Percentiles rank a stretch among this genome's conserved stretches.
phyloP scores from a whole-genome alignment of 2,113 vertebrate species.

The Kryptolebias marmoratus region DNA sequence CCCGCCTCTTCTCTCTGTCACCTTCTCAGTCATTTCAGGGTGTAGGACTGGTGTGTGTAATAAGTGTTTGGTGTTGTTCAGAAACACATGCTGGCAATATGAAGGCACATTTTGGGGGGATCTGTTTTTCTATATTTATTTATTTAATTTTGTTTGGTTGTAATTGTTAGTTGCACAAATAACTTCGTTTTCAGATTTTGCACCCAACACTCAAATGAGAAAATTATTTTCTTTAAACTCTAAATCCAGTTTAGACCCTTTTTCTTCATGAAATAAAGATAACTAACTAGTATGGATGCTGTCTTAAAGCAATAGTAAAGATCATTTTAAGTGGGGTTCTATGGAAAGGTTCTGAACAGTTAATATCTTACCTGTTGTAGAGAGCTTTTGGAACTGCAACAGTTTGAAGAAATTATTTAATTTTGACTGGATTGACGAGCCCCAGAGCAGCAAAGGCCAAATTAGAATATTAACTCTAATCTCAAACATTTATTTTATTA shows the following conservation, averaged over 20 bases:
- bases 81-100: neutral
- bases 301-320: no score
- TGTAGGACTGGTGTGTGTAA: slow-evolving; percentile 6
- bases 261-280: no score
- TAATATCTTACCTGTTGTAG: no score
- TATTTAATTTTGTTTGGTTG: neutral
- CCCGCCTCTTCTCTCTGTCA: slow-evolving; percentile 1
- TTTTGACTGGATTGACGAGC: no score
- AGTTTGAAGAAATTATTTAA: no score
- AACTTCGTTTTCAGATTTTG: neutral
- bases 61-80: neutral
- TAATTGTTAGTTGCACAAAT: neutral
- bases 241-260: neutral
- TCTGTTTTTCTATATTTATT: neutral
- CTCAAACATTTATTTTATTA: no score
- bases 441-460: no score
- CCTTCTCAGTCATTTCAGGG: slow-evolving; percentile 10
- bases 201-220: neutral
- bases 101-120: neutral
- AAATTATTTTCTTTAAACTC: neutral
- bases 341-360: no score
- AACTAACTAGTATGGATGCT: no score
- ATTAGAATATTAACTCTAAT: no score
- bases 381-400: no score
- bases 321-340: no score